A percentile compares a stretch with the other conserved stretches of the same genome.
These are phyloP conservation scores for Auanema freiburgensis DNA, from an alignment of 2,888 invertebrate species.

Conservation along the genomic window DNA sequence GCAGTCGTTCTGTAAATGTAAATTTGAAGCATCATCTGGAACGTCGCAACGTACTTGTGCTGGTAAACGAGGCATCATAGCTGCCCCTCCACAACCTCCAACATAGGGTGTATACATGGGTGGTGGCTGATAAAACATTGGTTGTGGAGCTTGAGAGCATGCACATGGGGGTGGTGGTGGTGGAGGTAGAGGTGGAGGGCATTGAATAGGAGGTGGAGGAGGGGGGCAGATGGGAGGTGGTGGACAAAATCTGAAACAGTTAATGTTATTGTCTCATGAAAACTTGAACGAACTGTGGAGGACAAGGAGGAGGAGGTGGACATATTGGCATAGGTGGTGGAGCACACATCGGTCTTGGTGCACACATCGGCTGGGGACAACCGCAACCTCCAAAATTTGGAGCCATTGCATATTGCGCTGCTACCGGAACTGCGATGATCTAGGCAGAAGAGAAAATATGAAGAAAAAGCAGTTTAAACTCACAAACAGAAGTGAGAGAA, in stretches of 20 bases:
- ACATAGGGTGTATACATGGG: constrained; percentile 25
- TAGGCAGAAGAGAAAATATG: too few species aligned
- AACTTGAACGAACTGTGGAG: constrained; percentile 32
- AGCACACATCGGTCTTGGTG: constrained; percentile 26
- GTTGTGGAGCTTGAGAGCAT: constrained; percentile 22
- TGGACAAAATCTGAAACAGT: constrained; percentile 36
- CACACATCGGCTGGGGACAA: constrained; percentile 16
- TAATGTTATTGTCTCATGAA: not conserved
- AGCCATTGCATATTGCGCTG: not conserved
- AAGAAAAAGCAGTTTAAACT: too few species aligned
- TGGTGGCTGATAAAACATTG: constrained; percentile 31
- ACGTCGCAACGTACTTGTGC: constrained; percentile 2
- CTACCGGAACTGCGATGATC: not conserved
- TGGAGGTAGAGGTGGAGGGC: constrained; percentile 32
- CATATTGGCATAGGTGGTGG: constrained; percentile 43
- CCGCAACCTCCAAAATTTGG: constrained; percentile 7
- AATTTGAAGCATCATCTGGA: not conserved
- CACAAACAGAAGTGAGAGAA: too few species aligned
- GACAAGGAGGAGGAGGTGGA: constrained; percentile 51
- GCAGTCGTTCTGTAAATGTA: constrained; percentile 52
- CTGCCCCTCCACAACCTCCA: constrained; percentile 11
- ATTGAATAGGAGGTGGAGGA: constrained; percentile 46
- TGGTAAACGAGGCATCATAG: not conserved
- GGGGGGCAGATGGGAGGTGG: constrained; percentile 49
- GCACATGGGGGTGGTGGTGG: constrained; percentile 37